Conservation (phyloP, 2,888 invertebrate genomes). For the Mechanitis mazaeus region DNA sequence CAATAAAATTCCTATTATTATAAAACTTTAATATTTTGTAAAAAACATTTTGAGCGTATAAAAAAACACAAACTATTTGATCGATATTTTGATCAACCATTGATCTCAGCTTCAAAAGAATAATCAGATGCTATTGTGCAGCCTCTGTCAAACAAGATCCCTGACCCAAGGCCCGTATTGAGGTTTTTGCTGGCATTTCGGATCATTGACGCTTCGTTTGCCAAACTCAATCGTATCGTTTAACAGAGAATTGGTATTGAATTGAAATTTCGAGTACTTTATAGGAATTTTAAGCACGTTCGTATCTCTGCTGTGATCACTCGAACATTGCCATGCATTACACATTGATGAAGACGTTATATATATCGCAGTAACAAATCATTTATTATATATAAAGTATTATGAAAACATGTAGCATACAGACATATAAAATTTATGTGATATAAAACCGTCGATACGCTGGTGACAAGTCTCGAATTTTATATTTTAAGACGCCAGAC, state of each 20-base stretch:
- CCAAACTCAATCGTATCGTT: conserved; percentile 34
- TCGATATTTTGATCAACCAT: background rate
- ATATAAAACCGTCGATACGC: background rate
- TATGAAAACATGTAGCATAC: background rate
- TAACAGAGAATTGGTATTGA: background rate
- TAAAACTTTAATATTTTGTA: too few species aligned
- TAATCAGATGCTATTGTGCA: conserved; percentile 24
- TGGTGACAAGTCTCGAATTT: background rate
- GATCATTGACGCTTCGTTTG: conserved; percentile 37
- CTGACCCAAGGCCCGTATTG: conserved; percentile 11
- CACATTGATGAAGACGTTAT: too few species aligned
- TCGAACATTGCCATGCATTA: background rate
- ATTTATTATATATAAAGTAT: background rate
- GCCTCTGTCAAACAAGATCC: conserved; percentile 20
- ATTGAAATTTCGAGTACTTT: conserved; percentile 1
- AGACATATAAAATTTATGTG: background rate
- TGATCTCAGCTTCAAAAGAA: background rate
- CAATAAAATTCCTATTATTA: too few species aligned
- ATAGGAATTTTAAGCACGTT: background rate
- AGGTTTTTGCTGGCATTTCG: conserved; percentile 27
- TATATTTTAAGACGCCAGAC: conserved; percentile 3
- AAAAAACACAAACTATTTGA: too few species aligned
- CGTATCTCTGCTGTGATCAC: background rate
- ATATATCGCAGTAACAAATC: background rate
- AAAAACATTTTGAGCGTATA: too few species aligned